A percentile compares a stretch with the other conserved stretches of the same genome.
Evolutionary conservation across 1,140 invertebrate species (phyloP).

Genomic region (Lasaia peninsularis): DNA sequence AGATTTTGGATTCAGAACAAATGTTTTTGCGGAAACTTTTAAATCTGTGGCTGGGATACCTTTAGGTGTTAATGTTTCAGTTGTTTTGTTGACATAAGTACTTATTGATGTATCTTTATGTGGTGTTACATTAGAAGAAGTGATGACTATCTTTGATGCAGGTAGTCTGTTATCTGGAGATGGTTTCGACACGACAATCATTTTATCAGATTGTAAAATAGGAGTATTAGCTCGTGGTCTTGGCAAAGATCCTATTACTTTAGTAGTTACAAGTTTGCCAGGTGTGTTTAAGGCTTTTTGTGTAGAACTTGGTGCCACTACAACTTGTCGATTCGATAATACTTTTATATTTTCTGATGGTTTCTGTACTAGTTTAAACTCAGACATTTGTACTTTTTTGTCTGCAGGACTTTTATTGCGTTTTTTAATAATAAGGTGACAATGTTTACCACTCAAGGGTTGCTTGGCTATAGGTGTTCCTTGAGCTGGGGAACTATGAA

Average conservation of each 20-base stretch:
- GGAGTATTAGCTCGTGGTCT: constrained; percentile 46
- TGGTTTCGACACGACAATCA: constrained; percentile 71
- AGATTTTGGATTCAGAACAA: constrained; percentile 70
- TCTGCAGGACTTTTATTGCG: constrained; percentile 43
- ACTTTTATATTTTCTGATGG: constrained; percentile 62
- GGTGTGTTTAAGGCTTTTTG: constrained; percentile 57
- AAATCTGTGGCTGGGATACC: constrained; percentile 71
- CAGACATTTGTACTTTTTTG: constrained; percentile 67
- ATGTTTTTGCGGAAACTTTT: constrained; percentile 72
- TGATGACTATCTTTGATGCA: constrained; percentile 61
- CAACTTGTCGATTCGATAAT: constrained; percentile 61
- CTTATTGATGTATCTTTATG: constrained; percentile 40
- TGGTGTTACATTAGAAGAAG: constrained; percentile 49
- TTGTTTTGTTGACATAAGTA: constrained; percentile 41
- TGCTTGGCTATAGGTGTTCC: constrained; percentile 44
- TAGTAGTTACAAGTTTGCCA: constrained; percentile 65
- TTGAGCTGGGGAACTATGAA: constrained; percentile 39
- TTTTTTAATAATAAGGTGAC: constrained; percentile 68
- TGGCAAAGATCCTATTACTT: constrained; percentile 58
- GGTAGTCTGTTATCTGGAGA: constrained; percentile 48
- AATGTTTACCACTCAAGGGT: constrained; percentile 49
- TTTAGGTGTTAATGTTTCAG: constrained; percentile 64
- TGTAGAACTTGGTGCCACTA: constrained; percentile 50
- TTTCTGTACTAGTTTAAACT: constrained; percentile 69
- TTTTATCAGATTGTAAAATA: constrained; percentile 58